Conservation (phyloP, 2,888 invertebrate species). For the Rhimphoctona megacephalus region DNA sequence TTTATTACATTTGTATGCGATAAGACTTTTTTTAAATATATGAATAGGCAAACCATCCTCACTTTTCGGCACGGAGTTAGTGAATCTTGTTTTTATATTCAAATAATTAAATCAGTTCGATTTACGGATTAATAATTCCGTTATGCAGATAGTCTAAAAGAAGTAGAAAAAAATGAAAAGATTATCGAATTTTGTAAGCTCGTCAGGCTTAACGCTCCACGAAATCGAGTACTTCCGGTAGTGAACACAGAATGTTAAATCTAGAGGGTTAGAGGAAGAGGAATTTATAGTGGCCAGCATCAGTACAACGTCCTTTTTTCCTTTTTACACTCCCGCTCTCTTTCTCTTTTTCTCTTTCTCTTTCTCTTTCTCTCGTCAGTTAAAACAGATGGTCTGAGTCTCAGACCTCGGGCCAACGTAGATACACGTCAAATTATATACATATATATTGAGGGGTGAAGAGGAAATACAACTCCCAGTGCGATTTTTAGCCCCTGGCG, state of each 20-base stretch:
- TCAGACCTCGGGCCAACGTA: slow-evolving; percentile 81
- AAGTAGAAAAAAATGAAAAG: neutral
- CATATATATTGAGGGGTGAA: slow-evolving; percentile 33
- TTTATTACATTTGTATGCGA: too few species aligned
- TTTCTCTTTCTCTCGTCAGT: slow-evolving; percentile 52
- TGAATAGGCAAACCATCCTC: neutral
- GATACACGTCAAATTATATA: slow-evolving; percentile 50
- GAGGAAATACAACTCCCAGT: slow-evolving; percentile 75
- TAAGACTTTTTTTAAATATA: neutral
- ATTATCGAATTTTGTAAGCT: slow-evolving; percentile 14
- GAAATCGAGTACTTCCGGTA: slow-evolving; percentile 72
- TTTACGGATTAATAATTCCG: neutral
- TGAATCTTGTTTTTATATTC: neutral
- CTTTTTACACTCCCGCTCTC: neutral
- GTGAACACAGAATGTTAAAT: slow-evolving; percentile 77
- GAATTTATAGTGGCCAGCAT: slow-evolving; percentile 46
- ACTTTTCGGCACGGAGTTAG: neutral
- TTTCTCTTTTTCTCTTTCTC: slow-evolving; percentile 19
- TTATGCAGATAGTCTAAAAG: neutral
- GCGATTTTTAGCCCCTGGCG: slow-evolving; percentile 83
- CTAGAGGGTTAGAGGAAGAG: slow-evolving; percentile 71
- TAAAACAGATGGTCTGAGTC: slow-evolving; percentile 83
- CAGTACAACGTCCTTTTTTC: slow-evolving; percentile 13
- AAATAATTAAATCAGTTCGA: neutral
- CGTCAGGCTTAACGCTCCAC: slow-evolving; percentile 32